Base-by-base conservation (phyloP, 2,888 invertebrate genomes). In the Cabera pusaria region DNA sequence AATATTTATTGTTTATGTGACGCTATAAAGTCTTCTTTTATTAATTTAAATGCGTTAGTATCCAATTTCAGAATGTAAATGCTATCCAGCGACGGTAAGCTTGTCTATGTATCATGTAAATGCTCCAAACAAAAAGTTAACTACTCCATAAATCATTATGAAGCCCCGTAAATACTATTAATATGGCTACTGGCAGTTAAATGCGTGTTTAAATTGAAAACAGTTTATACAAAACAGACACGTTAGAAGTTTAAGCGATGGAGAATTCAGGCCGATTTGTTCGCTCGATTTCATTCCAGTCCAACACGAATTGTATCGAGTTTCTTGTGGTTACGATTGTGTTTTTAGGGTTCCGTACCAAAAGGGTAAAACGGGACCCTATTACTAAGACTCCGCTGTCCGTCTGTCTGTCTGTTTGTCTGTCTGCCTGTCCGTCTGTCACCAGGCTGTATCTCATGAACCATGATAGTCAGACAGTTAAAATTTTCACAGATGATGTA, bases 181-280 rank as follows among this genome's bases (percentile, higher is more conserved):
- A 40, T 31, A 31, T 40, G 35, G 33, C 51, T 48, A 32, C 40
- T 35, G 43, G 21, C 39, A 33, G 47, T 44, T 40, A 44, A 37
- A 31, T 21, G 12, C 10, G 42, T 31, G 27, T 34, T 25, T 37
- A 14, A 41, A 45, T 41, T 44, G 35, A 48, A 48, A 45, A 49
- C 45, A 18, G 22, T 39, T 36, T 16, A 28, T 28, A 36, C 22
- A 8, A 31, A 34, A 6, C 41, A 41, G 25, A 25, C 21, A 34
- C 28, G 11, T 35, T 35, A 20, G 11, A 17, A 32, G 7, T 29
- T 24, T 34, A 23, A 35, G 11, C 31, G 7, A 20, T 7, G 18
- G 25, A 25, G 25, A 18, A 33, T 40, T 39, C 37, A 24, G 44
- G 35, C 31, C 41, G 31, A 41, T 35, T 22, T 26, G n/a, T 27